phyloP scores from a whole-genome alignment of 1,140 invertebrate genomes.

The Drosophila sulfurigaster region DNA sequence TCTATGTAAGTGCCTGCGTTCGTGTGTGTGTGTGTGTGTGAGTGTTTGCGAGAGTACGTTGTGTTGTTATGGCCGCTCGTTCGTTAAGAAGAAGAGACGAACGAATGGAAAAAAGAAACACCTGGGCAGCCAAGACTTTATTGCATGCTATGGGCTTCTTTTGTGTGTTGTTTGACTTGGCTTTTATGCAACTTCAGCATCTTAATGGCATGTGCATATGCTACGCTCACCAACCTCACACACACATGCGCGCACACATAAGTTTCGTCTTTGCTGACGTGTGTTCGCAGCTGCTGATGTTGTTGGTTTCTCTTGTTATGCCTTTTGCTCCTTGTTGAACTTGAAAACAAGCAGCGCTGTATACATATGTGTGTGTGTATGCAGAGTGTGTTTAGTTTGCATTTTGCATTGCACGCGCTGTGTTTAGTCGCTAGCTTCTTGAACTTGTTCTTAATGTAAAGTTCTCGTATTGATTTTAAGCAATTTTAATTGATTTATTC shows the following conservation, averaged over 20 bases:
- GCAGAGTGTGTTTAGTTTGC: slow-evolving; percentile 14
- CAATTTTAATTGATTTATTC: slow-evolving; percentile 43
- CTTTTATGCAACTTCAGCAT: slow-evolving; percentile 70
- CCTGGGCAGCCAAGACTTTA: slow-evolving; percentile 40
- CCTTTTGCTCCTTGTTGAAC: slow-evolving; percentile 45
- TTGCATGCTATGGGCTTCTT: slow-evolving; percentile 53
- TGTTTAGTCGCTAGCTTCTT: neutral
- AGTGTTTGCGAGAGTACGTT: slow-evolving; percentile 29
- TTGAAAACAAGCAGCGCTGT: slow-evolving; percentile 42
- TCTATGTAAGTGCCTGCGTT: slow-evolving; percentile 9
- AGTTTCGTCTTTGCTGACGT: slow-evolving; percentile 38
- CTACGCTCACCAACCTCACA: slow-evolving; percentile 19
- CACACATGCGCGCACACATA: neutral
- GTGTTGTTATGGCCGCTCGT: slow-evolving; percentile 51
- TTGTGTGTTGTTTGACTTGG: slow-evolving; percentile 45
- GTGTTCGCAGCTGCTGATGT: neutral
- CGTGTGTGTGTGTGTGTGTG: slow-evolving; percentile 30
- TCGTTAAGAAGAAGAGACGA: slow-evolving; percentile 26
- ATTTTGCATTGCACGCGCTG: slow-evolving; percentile 22
- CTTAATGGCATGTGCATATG: slow-evolving; percentile 49
- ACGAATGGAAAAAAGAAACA: slow-evolving; percentile 14
- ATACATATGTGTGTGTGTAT: slow-evolving; percentile 12
- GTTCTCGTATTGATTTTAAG: slow-evolving; percentile 46
- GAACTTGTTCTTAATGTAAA: neutral
- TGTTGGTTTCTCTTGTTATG: slow-evolving; percentile 2